Base-by-base conservation (phyloP, 1,140 invertebrate genomes). In the Wiebesia pumilae region DNA sequence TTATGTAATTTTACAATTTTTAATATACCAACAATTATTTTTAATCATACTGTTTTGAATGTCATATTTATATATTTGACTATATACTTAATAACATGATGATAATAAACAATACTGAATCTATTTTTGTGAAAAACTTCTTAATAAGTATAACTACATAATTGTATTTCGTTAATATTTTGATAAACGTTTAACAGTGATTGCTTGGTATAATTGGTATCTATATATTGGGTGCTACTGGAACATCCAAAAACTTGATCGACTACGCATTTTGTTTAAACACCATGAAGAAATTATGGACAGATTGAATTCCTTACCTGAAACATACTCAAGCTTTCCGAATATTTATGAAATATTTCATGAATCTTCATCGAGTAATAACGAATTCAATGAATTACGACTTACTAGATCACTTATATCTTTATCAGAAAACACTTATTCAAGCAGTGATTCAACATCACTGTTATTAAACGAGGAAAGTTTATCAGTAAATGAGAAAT, bases 151-250 rank as follows among this genome's bases (percentile, higher is more conserved):
- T 14, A 7, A 16, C 19, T 19, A 16, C 2, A 54, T 54, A 54
- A 54, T 47, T 79, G 19, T 14, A 47, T 77, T 75, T 73, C 33
- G 65, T 6, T 65, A 33, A 67, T 21, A n/a, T 6, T 47, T 85
- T 38, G 62, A 33, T 43, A 14, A 12, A 62, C 54, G 71, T 73
- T 38, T 81, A 35, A 30, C 81, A 91, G 90, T 85, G 30, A 30
- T 89, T 16, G 89, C 90, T 2, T 54, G 40, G 24, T 90, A 90
- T 78, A 89, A 90, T 14, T 92, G 90, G 91, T 89, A 87, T 33
- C 62, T 88, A 0, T 89, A 89, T 3, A 81, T 89, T 10, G 65
- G 65, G 0, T 87, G 91, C 30, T 91, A 90, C 38, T 40, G 87
- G 58, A 85, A 88, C 33, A 77, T 90, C 0, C 86, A 33, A 82